phyloP scores from a whole-genome alignment of 2,888 invertebrate genomes.

The Tenthredo notha region DNA sequence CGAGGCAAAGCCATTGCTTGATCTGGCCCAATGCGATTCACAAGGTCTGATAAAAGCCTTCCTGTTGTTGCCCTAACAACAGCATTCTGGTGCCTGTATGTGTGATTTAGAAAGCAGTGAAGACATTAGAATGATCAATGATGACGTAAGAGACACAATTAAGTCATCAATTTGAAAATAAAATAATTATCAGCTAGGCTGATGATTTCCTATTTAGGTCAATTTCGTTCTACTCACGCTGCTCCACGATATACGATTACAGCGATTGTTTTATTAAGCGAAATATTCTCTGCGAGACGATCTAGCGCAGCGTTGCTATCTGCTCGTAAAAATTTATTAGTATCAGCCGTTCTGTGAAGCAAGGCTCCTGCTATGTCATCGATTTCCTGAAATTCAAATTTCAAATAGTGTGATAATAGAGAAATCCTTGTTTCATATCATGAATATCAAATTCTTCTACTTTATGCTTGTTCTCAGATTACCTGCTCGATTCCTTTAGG shows the following conservation, averaged over 20 bases:
- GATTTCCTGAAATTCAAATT: slow-evolving; percentile 82
- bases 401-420: neutral
- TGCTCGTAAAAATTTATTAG: slow-evolving; percentile 94
- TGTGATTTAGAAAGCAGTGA: neutral
- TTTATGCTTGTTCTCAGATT: slow-evolving; percentile 47
- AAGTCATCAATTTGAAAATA: too few relatives aligned
- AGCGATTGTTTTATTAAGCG: slow-evolving; percentile 84
- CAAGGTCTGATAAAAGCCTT: slow-evolving; percentile 86
- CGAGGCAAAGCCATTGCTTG: slow-evolving; percentile 86
- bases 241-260: slow-evolving; percentile 87
- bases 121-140: neutral
- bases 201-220: neutral
- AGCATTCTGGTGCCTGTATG: slow-evolving; percentile 89
- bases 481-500: slow-evolving; percentile 75
- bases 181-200: too few relatives aligned
- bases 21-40: slow-evolving; percentile 87
- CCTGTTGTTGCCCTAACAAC: slow-evolving; percentile 92
- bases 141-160: neutral
- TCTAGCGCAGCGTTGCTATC: slow-evolving; percentile 93
- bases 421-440: neutral
- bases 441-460: neutral
- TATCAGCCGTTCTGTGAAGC: slow-evolving; percentile 94
- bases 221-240: slow-evolving; percentile 72
- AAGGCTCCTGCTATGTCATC: slow-evolving; percentile 92
- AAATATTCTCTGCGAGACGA: slow-evolving; percentile 89